Evolutionary conservation across 2,113 vertebrate genomes (phyloP), one percentile per base, ranked within the genome.

Genomic region (Origma solitaria): DNA sequence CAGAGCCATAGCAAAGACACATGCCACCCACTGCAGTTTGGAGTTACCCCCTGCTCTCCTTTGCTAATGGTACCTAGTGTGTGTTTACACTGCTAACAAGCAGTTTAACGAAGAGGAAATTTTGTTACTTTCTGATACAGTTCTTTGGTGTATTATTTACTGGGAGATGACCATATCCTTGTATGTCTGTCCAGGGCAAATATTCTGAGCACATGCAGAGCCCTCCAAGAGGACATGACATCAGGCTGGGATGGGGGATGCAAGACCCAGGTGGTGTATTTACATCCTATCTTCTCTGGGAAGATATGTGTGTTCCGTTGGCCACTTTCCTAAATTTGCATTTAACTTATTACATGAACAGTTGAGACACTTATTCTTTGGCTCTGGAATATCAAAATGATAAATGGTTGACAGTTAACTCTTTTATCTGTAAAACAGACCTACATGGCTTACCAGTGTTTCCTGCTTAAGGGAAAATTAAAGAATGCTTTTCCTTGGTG

Each of bases 401-500:
- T 66, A 77, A 83, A 90, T 71, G 25, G 53, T 42, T 87, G 68
- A 76, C 31, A 44, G 18, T 70, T 47, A 80, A 58, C 6, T 35
- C 61, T 84, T 60, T 86, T 75, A 69, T 90, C 76, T 68, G 18
- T 82, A 64, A 89, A 91, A 75, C 21, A 92, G 65, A 61, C 31
- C 17, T 31, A 76, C 57, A 72, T n/a, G 53, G 45, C 13, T 77
- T 70, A 51, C 31, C 22, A 51, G 56, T n/a, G 60, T 81, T 90
- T 94, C 57, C 31, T 81, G 44, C 50, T 90, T 71, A 70, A 56
- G 72, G 28, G 27, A 81, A 88, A 88, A 83, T 71, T 62, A 69
- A 81, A 81, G 42, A 95, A 80, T 70, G 30, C 5, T 83, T 56
- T 81, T 93, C 69, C 60, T 95, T 86, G 88, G 49, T 96, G 75